Conservation (phyloP, 35 echinoderm and acorn worm species). For the Acanthaster planci region DNA sequence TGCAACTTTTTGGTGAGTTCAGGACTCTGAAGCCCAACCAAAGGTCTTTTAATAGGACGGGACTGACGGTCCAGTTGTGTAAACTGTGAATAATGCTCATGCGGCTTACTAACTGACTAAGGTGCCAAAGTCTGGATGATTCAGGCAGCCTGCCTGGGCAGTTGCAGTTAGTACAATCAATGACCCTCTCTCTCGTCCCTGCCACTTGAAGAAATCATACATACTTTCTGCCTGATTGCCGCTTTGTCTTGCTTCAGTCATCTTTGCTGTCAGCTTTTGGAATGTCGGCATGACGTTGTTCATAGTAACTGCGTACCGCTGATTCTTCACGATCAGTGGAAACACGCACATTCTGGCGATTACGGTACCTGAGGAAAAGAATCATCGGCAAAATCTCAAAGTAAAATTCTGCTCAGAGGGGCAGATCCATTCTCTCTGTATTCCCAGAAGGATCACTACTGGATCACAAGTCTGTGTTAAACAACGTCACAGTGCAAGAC, state of each 20-base stretch:
- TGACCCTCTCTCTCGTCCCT: background rate
- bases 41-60: too few relatives aligned
- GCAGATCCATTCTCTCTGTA: too few relatives aligned
- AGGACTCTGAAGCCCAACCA: too few relatives aligned
- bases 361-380: constrained; percentile 65
- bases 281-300: constrained; percentile 95
- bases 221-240: constrained; percentile 85
- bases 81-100: too few relatives aligned
- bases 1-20: too few relatives aligned
- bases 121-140: too few relatives aligned
- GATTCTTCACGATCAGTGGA: constrained; percentile 81
- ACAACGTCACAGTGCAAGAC: too few relatives aligned
- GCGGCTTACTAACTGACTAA: too few relatives aligned
- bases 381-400: background rate
- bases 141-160: too few relatives aligned
- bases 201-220: constrained; percentile 7
- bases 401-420: background rate
- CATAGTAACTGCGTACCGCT: constrained; percentile 59
- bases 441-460: too few relatives aligned
- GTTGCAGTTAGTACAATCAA: background rate
- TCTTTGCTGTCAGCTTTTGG: constrained; percentile 78
- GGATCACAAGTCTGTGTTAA: background rate
- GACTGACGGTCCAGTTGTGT: too few relatives aligned
- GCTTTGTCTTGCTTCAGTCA: constrained; percentile 70
- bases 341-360: constrained; percentile 77